Percentiles rank a stretch among this genome's conserved stretches.
phyloP scores from a whole-genome alignment of 2,888 invertebrate genomes.

The Tenthredo mesomela region DNA sequence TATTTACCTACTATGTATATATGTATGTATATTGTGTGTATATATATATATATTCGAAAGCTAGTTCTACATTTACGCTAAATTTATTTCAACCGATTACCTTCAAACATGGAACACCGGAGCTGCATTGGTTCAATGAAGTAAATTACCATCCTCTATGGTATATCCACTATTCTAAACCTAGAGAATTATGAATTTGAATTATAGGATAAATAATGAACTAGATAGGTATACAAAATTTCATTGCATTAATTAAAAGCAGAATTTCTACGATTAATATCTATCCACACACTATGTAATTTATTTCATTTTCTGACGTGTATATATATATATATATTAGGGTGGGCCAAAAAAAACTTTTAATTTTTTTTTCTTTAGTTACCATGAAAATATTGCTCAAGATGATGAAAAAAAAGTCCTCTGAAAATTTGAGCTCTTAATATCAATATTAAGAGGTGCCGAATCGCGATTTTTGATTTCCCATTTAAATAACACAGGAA shows the following conservation, averaged over 20 bases:
- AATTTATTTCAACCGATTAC: slow-evolving; percentile 48
- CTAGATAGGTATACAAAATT: neutral
- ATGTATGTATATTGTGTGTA: neutral
- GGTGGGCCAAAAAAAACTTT: too few species aligned
- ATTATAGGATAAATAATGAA: neutral
- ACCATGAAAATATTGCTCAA: too few species aligned
- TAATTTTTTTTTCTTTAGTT: too few species aligned
- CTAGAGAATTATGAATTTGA: neutral
- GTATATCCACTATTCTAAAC: neutral
- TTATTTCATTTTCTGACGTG: neutral
- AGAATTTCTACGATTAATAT: neutral
- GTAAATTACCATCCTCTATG: slow-evolving; percentile 13
- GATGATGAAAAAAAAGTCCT: too few species aligned
- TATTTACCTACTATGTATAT: neutral
- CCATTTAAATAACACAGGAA: too few species aligned
- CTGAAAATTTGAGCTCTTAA: too few species aligned
- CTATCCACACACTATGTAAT: neutral
- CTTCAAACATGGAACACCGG: slow-evolving; percentile 25
- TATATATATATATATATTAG: too few species aligned
- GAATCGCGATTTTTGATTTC: too few species aligned
- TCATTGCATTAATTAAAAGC: neutral
- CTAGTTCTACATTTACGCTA: slow-evolving; percentile 27
- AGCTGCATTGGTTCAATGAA: neutral
- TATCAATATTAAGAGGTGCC: too few species aligned
- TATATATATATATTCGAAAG: neutral